Evolutionary conservation across 2,797 vertebrate species (phyloP), one percentile per base, ranked within the genome.

Genomic region (Sebastes cheni): DNA sequence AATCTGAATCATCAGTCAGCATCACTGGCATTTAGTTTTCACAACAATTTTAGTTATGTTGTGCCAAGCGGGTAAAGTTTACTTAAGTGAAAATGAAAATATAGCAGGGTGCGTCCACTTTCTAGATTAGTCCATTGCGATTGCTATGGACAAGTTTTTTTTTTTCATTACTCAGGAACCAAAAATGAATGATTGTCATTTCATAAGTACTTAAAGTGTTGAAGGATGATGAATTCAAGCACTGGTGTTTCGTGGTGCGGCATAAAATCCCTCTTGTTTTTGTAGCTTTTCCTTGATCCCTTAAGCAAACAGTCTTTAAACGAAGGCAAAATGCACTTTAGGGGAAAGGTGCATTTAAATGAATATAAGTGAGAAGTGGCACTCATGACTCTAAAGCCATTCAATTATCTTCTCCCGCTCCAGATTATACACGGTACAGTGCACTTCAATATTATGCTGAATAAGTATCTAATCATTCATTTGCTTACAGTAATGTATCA

Each of bases 141-240:
- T 18, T 61, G 4, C 56, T 25, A 14, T 55, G 18, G 55, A 72
- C 20, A 30, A 27, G 4, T 2, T n/a, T 64, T 30, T 39, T 71
- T 77, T 61, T 75, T 61, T 70, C 22, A 72, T 73, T 84, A 77
- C 84, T 90, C 85, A 88, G 88, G 81, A 88, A 84, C 30, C 7
- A 67, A 54, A 32, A 61, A 27, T 42, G 4, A 70, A 74, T 65
- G 23, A 71, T 30, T 79, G 36, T 64, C n/a, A 66, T 66, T 61
- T 79, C 23, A 62, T 6, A 39, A 75, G 73, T 77, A 58, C 50
- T 72, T 80, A 55, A 85, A 62, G 56, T 72, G 34, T 58, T 70
- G 7, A 67, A 67, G 20, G 67, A 39, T 68, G 56, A 78, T 54
- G 34, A 75, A 54, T 69, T 77, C 20, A 73, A 52, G 42, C 3